These are phyloP conservation scores for Papilio glaucus DNA, from an alignment of 1,140 invertebrate genomes.

Conservation along the genomic window DNA sequence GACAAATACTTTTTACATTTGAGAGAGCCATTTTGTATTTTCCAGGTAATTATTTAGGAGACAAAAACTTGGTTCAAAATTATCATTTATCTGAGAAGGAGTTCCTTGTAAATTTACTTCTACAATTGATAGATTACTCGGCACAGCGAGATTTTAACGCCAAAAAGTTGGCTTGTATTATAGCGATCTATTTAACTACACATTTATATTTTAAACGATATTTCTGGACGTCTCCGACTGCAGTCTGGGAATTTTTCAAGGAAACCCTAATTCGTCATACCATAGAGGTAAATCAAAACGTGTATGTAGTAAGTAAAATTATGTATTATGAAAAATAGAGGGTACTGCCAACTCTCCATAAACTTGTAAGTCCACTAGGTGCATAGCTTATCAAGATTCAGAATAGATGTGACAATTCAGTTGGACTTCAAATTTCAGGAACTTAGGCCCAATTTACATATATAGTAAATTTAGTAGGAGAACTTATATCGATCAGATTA, in stretches of 20 bases:
- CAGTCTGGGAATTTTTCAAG: conserved; percentile 69
- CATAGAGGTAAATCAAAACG: conserved; percentile 56
- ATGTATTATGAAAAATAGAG: too few species aligned
- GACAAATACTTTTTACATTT: too few species aligned
- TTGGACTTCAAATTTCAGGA: too few species aligned
- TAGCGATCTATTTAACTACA: conserved; percentile 61
- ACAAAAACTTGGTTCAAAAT: conserved; percentile 60
- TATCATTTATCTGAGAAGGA: conserved; percentile 62
- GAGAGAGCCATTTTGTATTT: neutral
- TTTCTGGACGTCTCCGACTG: conserved; percentile 62
- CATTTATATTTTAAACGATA: conserved; percentile 73
- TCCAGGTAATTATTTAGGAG: conserved; percentile 58
- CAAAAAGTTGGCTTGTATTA: conserved; percentile 59
- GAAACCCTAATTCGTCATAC: conserved; percentile 72
- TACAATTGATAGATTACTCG: conserved; percentile 64
- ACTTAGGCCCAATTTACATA: too few species aligned
- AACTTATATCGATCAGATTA: too few species aligned
- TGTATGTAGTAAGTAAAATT: too few species aligned
- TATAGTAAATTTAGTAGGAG: too few species aligned
- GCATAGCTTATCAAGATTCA: too few species aligned
- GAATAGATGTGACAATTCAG: too few species aligned
- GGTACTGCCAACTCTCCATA: too few species aligned
- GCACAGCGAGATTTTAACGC: conserved; percentile 62
- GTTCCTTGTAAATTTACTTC: conserved; percentile 60
- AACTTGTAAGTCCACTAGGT: too few species aligned